Evolutionary conservation across 2,888 invertebrate genomes (phyloP).

Genomic region (Protophormia terraenovae): DNA sequence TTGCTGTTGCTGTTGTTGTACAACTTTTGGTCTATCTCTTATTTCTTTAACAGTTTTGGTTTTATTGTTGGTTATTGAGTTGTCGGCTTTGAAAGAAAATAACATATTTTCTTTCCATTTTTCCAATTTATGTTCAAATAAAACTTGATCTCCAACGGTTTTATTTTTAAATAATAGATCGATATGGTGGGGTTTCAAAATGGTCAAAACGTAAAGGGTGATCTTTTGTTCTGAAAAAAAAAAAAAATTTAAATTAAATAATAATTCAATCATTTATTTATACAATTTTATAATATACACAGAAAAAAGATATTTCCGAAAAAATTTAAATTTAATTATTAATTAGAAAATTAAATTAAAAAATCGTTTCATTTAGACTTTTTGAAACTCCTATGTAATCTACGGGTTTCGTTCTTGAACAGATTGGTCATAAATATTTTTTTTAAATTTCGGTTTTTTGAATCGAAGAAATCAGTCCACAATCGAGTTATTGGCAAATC

Average conservation of each 20-base stretch:
- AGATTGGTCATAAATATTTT: too few relatives aligned
- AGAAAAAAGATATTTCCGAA: too few relatives aligned
- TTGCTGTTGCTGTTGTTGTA: neutral
- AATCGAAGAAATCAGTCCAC: too few relatives aligned
- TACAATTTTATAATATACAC: too few relatives aligned
- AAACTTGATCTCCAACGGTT: constrained; percentile 51
- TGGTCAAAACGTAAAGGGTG: constrained; percentile 7
- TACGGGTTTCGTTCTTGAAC: too few relatives aligned
- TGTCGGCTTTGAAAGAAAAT: neutral
- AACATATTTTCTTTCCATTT: constrained; percentile 47
- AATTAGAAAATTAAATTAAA: too few relatives aligned
- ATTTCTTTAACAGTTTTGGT: neutral
- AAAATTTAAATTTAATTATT: too few relatives aligned
- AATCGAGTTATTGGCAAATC: too few relatives aligned
- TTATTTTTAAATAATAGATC: constrained; percentile 46
- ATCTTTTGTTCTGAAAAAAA: constrained; percentile 52
- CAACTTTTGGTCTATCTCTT: neutral
- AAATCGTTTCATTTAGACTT: too few relatives aligned
- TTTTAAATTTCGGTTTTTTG: too few relatives aligned
- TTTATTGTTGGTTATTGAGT: neutral
- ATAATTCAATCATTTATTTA: neutral
- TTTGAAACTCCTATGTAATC: too few relatives aligned
- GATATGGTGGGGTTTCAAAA: constrained; percentile 36
- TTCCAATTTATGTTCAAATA: constrained; percentile 54
- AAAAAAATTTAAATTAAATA: neutral